Percentiles rank a stretch among this genome's conserved stretches.
These are phyloP conservation scores for Chrysomela aeneicollis DNA, from an alignment of 2,888 invertebrate species.

Conservation along the genomic window DNA sequence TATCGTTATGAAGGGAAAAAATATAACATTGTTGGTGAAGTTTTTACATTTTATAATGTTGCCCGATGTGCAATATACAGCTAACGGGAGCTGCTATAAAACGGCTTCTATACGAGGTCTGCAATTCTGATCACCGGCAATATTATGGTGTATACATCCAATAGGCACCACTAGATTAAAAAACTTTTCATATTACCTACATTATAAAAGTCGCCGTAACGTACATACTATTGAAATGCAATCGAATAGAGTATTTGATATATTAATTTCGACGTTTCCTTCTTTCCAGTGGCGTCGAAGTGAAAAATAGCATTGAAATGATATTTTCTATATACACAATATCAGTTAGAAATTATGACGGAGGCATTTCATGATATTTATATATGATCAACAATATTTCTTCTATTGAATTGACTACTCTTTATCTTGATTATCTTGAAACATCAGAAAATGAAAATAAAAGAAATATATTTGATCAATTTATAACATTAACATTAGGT, in stretches of 20 bases:
- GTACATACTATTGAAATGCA: slow-evolving; percentile 12
- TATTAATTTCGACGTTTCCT: too few relatives aligned
- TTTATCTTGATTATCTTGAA: too few relatives aligned
- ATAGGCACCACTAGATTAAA: slow-evolving; percentile 59
- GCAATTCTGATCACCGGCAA: slow-evolving; percentile 58
- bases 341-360: too few relatives aligned
- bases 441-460: too few relatives aligned
- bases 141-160: slow-evolving; percentile 58
- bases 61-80: slow-evolving; percentile 54
- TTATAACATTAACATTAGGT: too few relatives aligned
- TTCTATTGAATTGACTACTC: too few relatives aligned
- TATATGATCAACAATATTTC: too few relatives aligned
- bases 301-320: too few relatives aligned
- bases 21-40: slow-evolving; percentile 57
- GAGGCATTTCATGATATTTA: too few relatives aligned
- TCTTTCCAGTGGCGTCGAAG: neutral
- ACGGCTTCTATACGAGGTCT: slow-evolving; percentile 53
- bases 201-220: slow-evolving; percentile 51
- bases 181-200: slow-evolving; percentile 58
- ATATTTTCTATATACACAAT: too few relatives aligned
- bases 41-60: slow-evolving; percentile 61
- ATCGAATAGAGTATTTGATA: too few relatives aligned
- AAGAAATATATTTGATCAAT: too few relatives aligned
- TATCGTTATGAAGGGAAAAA: slow-evolving; percentile 48
- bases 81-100: slow-evolving; percentile 58